Conservation (phyloP, 2,113 vertebrate genomes). For the Psittacula cyanocephala region DNA sequence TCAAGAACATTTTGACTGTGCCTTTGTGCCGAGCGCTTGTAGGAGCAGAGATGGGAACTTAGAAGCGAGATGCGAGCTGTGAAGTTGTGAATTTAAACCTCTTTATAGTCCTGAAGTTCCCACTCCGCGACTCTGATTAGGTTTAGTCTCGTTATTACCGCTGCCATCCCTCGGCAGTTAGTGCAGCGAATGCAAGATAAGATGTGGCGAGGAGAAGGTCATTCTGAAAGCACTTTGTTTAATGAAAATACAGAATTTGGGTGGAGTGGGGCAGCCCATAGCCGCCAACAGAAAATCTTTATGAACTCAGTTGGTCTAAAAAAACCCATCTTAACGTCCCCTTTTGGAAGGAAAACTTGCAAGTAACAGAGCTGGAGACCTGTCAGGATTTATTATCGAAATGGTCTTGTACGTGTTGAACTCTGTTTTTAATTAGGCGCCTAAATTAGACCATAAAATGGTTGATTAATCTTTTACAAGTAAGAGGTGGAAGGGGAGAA, state of each 20-base stretch:
- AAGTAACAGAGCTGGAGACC: constrained; percentile 21
- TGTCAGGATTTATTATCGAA: constrained; percentile 75
- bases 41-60: not conserved
- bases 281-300: not conserved
- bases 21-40: not conserved
- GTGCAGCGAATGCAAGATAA: not conserved
- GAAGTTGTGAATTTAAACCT: not conserved
- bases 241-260: not conserved
- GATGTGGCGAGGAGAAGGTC: not conserved
- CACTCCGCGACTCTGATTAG: not conserved
- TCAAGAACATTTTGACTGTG: not conserved
- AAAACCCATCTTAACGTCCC: not conserved
- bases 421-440: constrained; percentile 80
- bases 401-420: constrained; percentile 68
- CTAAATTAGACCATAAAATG: constrained; percentile 82
- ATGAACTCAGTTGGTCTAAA: not conserved
- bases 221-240: constrained; percentile 8
- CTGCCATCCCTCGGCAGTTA: not conserved
- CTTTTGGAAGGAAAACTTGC: constrained; percentile 49
- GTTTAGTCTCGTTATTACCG: not conserved
- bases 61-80: not conserved
- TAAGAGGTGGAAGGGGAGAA: constrained; percentile 53
- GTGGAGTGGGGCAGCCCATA: accelerated
- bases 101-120: not conserved
- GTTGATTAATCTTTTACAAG: constrained; percentile 82